phyloP scores from a whole-genome alignment of 2,113 vertebrate species.

The Microcebus ravelobensis region DNA sequence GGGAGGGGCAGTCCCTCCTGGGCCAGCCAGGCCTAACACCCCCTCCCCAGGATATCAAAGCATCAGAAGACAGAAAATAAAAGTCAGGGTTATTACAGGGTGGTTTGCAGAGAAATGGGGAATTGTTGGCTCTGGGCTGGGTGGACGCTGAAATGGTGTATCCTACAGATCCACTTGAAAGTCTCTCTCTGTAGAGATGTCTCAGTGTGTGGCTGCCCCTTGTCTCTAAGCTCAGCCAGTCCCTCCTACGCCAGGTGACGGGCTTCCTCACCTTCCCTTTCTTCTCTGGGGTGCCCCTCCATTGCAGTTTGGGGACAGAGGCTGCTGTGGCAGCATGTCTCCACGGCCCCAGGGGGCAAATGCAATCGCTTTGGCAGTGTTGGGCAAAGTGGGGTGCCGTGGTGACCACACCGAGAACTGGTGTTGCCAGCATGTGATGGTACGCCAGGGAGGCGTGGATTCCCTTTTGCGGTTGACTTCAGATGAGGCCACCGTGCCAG shows the following conservation, averaged over 20 bases:
- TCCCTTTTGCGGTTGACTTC: background rate
- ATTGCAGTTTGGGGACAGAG: accelerated
- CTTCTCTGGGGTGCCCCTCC: background rate
- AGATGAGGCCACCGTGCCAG: background rate
- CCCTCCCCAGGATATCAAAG: background rate
- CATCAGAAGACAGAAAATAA: background rate
- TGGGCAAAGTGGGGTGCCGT: accelerated
- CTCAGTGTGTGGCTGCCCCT: background rate
- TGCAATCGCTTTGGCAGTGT: accelerated
- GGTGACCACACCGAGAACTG: background rate
- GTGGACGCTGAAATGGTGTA: background rate
- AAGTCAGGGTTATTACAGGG: background rate
- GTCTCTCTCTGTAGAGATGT: background rate
- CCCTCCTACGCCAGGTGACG: too few species aligned
- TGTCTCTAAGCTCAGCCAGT: background rate
- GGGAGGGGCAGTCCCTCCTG: background rate
- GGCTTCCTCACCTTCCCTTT: accelerated
- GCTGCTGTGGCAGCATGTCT: background rate
- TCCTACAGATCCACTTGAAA: background rate
- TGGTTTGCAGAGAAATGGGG: background rate
- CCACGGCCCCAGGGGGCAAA: background rate
- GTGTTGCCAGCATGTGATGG: accelerated
- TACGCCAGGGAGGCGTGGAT: accelerated
- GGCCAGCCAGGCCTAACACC: background rate
- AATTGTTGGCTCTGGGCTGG: background rate